Evolutionary conservation across 2,113 vertebrate species (phyloP).

Genomic region (Mus pahari): DNA sequence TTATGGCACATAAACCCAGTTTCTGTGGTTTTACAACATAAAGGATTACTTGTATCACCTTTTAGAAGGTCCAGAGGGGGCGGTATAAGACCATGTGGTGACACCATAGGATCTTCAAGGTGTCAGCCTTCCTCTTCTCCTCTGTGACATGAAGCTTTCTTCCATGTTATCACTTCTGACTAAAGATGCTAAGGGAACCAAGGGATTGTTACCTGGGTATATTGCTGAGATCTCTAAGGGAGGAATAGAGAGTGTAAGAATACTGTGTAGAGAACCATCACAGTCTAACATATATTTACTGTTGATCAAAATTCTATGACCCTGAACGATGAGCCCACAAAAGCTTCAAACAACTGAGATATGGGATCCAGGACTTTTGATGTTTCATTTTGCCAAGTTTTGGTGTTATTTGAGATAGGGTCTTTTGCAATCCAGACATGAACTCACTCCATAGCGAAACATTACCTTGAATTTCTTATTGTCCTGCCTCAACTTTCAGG

Average conservation of each 20-base stretch:
- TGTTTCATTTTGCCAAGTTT: too few species aligned
- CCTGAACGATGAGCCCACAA: background rate
- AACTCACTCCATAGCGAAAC: too few species aligned
- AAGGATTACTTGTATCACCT: background rate
- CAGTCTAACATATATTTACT: background rate
- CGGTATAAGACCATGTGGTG: background rate
- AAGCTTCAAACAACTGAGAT: conserved; percentile 3
- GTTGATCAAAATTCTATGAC: background rate
- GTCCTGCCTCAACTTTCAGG: background rate
- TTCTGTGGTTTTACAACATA: conserved; percentile 20
- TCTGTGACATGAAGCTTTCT: background rate
- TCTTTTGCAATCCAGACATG: too few species aligned
- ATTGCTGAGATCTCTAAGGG: background rate
- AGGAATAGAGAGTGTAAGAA: background rate
- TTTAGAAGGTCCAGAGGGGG: conserved; percentile 48
- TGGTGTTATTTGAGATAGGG: background rate
- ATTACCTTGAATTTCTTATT: background rate
- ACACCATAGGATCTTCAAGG: background rate
- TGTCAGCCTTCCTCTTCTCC: background rate
- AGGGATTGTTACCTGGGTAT: background rate
- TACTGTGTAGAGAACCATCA: background rate
- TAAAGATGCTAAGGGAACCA: background rate
- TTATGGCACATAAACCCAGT: conserved; percentile 27
- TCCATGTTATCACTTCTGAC: background rate
- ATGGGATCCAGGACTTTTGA: conserved; percentile 13